Base-by-base conservation (phyloP, 1,140 invertebrate genomes). In the Trichonephila inaurata region DNA sequence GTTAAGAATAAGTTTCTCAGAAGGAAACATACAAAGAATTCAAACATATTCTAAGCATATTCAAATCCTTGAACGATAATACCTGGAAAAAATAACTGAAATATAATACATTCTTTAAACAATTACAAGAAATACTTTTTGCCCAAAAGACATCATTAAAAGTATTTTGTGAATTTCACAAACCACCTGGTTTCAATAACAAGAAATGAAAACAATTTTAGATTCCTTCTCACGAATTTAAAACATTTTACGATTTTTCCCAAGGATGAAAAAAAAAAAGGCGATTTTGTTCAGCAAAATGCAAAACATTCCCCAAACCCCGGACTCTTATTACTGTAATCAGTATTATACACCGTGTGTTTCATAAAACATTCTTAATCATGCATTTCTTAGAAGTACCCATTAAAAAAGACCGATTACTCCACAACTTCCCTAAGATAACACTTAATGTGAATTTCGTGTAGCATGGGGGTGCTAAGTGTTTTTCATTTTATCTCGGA, bases 341-440 rank as follows among this genome's bases (percentile, higher is more conserved):
- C 69, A 77, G 28, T 33, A 77, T 77, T 77, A n/a, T n/a, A 77
- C 69, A 28, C 69, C 28, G 69, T 77, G 69, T 33, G 33, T 77
- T 28, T 77, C 69, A 28, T 19, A 51, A 51, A 51, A 51, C 51
- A 77, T 16, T 77, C 28, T 77, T 77, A 33, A 77, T 28, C 33
- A 28, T 77, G 28, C 69, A 33, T 77, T 77, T 40, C 69, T 77
- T 33, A 33, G 24, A 51, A 51, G 69, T 19, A 16, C 24, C 28
- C 69, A 77, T 77, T 77, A 33, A 77, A 77, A 77, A 77, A 77
- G 69, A 85, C 44, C 44, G 44, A 85, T 85, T 85, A 85, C 58
- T 85, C 44, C 81, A 44, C 40, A 51, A 51, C 21, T 24, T 28
- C 19, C 44, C 82, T 2, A 60, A 85, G 82, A 58, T 85, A 85